phyloP scores from a whole-genome alignment of 2,888 invertebrate species.

The Lamellibrachia satsuma region DNA sequence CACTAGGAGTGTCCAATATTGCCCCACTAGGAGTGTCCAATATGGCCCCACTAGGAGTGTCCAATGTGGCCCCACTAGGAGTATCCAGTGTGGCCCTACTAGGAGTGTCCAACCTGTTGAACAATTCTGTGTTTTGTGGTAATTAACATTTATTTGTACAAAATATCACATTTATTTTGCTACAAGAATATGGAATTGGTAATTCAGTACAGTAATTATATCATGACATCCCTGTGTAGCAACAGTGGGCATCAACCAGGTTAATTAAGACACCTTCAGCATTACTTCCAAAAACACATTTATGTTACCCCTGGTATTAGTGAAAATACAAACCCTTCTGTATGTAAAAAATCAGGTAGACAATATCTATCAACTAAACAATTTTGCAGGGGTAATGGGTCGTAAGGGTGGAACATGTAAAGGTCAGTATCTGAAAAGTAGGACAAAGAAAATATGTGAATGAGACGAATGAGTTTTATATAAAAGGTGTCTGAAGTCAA shows the following conservation, averaged over 20 bases:
- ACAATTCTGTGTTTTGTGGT: background rate
- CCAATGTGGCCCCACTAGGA: no score
- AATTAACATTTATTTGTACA: background rate
- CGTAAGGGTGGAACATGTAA: background rate
- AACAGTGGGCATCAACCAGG: no score
- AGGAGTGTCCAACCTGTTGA: background rate
- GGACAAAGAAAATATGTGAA: background rate
- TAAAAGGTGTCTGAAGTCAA: background rate
- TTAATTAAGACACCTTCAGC: background rate
- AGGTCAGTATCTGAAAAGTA: background rate
- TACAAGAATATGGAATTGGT: background rate
- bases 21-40: no score
- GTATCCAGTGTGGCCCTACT: background rate
- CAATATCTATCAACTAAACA: background rate
- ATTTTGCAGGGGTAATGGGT: background rate
- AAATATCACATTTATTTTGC: background rate
- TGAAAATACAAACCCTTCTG: background rate
- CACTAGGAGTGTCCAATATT: no score
- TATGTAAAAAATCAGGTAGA: background rate
- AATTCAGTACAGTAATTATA: background rate
- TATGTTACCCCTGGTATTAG: background rate
- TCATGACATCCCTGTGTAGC: no score
- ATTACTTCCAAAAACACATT: background rate
- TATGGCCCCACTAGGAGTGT: no score
- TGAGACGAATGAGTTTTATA: background rate